Percentiles rank a stretch among this genome's conserved stretches.
These are phyloP conservation scores for Dipodomys ordii DNA, from an alignment of 2,113 vertebrate genomes.

Conservation along the genomic window DNA sequence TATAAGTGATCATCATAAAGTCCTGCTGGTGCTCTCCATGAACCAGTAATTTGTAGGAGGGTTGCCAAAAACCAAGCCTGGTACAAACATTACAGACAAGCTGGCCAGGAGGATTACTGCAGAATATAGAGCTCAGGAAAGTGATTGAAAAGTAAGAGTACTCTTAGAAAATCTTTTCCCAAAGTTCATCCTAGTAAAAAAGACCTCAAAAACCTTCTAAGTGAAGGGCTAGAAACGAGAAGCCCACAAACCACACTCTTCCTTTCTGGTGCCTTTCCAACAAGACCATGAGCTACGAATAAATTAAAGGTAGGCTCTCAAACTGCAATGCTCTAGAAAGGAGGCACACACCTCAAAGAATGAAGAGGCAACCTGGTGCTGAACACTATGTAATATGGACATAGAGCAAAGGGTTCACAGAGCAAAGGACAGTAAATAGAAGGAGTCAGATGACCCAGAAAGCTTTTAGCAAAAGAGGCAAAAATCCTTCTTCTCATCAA, in stretches of 20 bases:
- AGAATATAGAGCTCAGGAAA: neutral
- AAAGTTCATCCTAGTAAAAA: constrained; percentile 7
- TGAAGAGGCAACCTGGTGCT: neutral
- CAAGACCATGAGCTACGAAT: neutral
- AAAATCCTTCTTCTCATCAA: neutral
- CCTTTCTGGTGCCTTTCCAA: neutral
- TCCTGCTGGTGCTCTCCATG: neutral
- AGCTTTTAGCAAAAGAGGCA: neutral
- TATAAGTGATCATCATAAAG: neutral
- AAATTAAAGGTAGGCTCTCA: neutral
- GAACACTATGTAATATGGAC: accelerated
- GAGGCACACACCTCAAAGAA: neutral
- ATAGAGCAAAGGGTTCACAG: accelerated
- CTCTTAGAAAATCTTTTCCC: neutral
- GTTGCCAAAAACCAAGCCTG: constrained; percentile 20
- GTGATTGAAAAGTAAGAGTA: neutral
- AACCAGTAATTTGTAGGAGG: neutral
- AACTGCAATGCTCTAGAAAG: neutral
- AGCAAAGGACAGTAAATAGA: neutral
- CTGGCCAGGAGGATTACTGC: neutral
- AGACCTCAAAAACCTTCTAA: neutral
- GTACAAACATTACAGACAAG: neutral
- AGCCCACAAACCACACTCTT: neutral
- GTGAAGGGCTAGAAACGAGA: neutral
- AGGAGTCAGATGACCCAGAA: neutral